These are phyloP conservation scores for Orycteropus afer DNA, from an alignment of 2,113 vertebrate genomes.

Conservation along the genomic window DNA sequence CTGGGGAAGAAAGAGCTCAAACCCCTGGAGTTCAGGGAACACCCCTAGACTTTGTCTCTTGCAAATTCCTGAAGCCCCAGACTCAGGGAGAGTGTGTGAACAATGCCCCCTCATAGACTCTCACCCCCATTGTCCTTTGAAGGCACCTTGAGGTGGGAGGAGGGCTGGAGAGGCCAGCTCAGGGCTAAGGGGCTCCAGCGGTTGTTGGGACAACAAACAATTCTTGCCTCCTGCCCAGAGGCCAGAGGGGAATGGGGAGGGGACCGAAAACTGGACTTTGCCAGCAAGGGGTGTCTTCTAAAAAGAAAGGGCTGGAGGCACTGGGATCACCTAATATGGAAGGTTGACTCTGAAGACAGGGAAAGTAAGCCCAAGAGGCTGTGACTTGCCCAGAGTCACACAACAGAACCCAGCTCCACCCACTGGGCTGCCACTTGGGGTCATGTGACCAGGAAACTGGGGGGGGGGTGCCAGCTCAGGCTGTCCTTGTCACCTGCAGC, in stretches of 20 bases:
- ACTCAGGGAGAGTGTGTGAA: not conserved
- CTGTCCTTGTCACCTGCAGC: not conserved
- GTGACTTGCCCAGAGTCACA: not conserved
- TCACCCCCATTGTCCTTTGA: not conserved
- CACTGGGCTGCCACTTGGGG: accelerated
- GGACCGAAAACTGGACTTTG: not conserved
- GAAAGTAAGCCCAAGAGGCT: not conserved
- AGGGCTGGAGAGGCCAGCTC: not conserved
- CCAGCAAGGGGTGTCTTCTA: not conserved
- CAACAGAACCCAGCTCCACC: not conserved
- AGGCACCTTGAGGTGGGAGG: conserved; percentile 25
- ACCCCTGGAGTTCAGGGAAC: not conserved
- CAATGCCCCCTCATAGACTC: not conserved
- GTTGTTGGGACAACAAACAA: conserved; percentile 72
- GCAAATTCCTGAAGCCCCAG: not conserved
- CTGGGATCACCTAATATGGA: not conserved
- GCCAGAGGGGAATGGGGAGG: not conserved
- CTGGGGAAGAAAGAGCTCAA: not conserved
- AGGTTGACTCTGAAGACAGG: not conserved
- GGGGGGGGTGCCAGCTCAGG: not conserved
- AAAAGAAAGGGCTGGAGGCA: not conserved
- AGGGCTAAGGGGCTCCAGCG: not conserved
- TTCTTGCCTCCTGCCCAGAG: not conserved
- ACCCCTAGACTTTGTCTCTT: not conserved
- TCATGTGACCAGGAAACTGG: not conserved